Evolutionary conservation across 2,888 invertebrate species (phyloP), one percentile per base, ranked within the genome.

Genomic region (Rhagonycha lutea): DNA sequence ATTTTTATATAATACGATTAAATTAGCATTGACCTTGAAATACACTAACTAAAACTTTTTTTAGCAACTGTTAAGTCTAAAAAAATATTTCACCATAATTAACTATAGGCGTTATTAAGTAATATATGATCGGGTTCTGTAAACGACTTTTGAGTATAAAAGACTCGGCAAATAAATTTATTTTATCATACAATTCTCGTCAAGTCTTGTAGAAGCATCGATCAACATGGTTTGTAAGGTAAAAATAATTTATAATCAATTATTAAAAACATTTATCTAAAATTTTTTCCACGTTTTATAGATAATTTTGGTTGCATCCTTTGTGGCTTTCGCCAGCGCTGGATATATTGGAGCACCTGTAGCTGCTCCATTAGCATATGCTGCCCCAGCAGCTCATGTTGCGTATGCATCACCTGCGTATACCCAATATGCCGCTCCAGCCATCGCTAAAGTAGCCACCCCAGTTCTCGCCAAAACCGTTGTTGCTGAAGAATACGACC

Each of bases 401-500:
- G 61, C 61, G 4, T 62, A 62, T 11, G 62, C 26, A 12, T 28
- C 28, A 7, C 28, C 28, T 8, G 28, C 8, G 2, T 28, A 28
- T 28, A 9, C 28, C 8, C 47, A 47, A 4, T 47, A 84, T 86
- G 83, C 89, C 88, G 80, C 85, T 87, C 86, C 78, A 89, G 89
- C 65, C 86, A 8, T 77, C 29, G 83, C 87, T 2, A 85, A 86
- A 26, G 83, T 84, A 74, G 84, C 85, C 28, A 80, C 85, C 4
- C 85, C 87, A 26, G 73, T 84, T 63, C 78, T 83, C 5, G 83
- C 83, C 23, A 82, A 83, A 75, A 82, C 83, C 65, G 84, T 84
- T 62, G 84, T 84, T 2, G 86, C 84, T 75, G 86, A 88, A 9
- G 85, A 87, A 4, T 87, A 87, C 82, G 90, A 90, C 84, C 89